phyloP scores from a whole-genome alignment of 2,797 vertebrate species.

The Sparidentex hasta region DNA sequence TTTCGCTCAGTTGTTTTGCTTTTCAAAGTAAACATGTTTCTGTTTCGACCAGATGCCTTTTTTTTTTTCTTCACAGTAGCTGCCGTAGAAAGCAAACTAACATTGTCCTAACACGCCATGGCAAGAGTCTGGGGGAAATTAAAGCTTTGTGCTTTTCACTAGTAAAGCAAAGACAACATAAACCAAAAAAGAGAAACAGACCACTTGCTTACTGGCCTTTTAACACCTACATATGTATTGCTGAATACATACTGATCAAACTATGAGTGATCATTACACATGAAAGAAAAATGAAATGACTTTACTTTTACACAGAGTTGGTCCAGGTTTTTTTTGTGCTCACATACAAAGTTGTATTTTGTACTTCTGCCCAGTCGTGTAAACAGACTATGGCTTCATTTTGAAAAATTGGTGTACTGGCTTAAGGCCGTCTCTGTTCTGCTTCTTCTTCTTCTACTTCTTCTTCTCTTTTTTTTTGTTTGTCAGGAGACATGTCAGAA shows the following conservation, averaged over 20 bases:
- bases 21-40: slow-evolving; percentile 87
- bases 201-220: slow-evolving; percentile 77
- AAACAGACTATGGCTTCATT: slow-evolving; percentile 80
- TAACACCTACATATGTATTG: slow-evolving; percentile 84
- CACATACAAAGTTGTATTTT: slow-evolving; percentile 76
- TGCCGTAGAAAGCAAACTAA: slow-evolving; percentile 88
- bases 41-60: slow-evolving; percentile 77
- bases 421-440: slow-evolving; percentile 81
- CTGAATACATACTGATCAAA: slow-evolving; percentile 84
- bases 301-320: slow-evolving; percentile 82
- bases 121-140: slow-evolving; percentile 83
- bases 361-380: slow-evolving; percentile 76
- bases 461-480: slow-evolving; percentile 50
- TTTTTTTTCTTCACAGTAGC: slow-evolving; percentile 87
- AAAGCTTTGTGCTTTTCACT: slow-evolving; percentile 86
- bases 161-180: slow-evolving; percentile 81
- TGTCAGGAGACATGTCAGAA: slow-evolving; percentile 80
- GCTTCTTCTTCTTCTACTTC: slow-evolving; percentile 41
- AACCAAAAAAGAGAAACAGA: slow-evolving; percentile 81
- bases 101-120: slow-evolving; percentile 83
- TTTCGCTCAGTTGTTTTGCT: slow-evolving; percentile 89
- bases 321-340: slow-evolving; percentile 79
- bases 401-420: slow-evolving; percentile 71
- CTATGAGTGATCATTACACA: slow-evolving; percentile 79
- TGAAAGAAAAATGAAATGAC: slow-evolving; percentile 66